Base-by-base conservation (phyloP, 23 tunicate genomes). In the Trididemnum miniatum region DNA sequence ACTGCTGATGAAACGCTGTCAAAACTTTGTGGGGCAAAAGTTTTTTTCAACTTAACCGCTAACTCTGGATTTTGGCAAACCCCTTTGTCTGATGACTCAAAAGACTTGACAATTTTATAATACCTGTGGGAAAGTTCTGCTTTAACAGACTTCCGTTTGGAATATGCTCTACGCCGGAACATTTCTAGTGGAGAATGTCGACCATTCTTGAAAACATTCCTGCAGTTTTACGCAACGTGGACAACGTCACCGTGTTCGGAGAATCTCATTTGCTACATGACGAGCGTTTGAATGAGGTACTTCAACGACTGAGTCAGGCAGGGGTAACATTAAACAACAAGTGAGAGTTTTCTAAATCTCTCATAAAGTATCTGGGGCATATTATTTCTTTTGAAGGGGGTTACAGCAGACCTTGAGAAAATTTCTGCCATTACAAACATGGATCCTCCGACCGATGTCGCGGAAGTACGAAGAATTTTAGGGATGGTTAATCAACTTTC, bases 61-160 rank as follows among this genome's bases (percentile, higher is more conserved):
- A 86, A 86, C 29, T 86, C 85, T 22, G 90, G 90, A 5, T 80
- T 86, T 69, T 86, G 82, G 73, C 85, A 86, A 80, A 80, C 80
- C 31, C 77, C 73, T 36, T 36, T 86, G 54, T 69, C 78, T 1
- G 65, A 80, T 2, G 25, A 80, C 27, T 36, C 65, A 18, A 51
- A 59, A 65, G 34, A 33, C 15, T 31, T 86, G 35, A 82, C 86
- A 1, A 82, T 65, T 82, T 82, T 82, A 82, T 67, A 1, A 40
- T 65, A 29, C 37, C 86, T 1, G 35, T 25, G 24, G 54, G 86
- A 2, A 49, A 73, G 23, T 86, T 37, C 69, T 86, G 84, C 71
- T 86, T 86, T 49, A 78, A 86, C 35, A 25, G 84, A 24, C 35
- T 86, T n/a, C 78, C 84, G 20, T 86, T 86, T 50, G 84, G 79